phyloP scores from a whole-genome alignment of 1,140 invertebrate genomes.

The Episyrphus balteatus region DNA sequence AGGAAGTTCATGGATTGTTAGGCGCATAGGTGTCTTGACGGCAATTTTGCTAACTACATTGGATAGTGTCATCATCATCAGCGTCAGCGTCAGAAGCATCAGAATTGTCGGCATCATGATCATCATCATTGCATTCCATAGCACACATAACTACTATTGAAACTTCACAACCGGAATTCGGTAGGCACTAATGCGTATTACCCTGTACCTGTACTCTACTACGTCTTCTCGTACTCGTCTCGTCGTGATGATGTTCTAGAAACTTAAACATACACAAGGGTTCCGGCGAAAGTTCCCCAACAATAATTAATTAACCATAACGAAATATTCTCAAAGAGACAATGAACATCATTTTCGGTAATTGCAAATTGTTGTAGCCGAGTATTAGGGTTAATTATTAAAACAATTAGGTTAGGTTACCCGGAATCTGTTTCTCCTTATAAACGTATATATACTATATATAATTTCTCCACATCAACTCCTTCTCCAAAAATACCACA shows the following conservation, averaged over 20 bases:
- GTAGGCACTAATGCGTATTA: no score
- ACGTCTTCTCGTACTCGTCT: not conserved
- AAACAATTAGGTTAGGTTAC: conserved; percentile 1
- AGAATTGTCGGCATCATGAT: no score
- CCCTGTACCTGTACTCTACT: no score
- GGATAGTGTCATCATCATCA: no score
- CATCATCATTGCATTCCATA: not conserved
- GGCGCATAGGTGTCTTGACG: no score
- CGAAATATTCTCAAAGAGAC: conserved; percentile 4
- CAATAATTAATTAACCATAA: conserved; percentile 4
- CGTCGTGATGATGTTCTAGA: not conserved
- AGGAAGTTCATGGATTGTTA: no score
- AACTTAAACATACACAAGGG: not conserved
- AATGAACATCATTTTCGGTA: conserved; percentile 3
- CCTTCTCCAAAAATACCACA: no score
- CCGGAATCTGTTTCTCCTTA: no score
- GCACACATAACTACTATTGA: not conserved
- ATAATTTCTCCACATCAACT: no score
- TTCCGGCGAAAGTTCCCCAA: not conserved
- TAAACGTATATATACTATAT: no score
- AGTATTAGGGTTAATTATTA: conserved; percentile 4
- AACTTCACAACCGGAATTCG: not conserved
- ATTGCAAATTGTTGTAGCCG: conserved; percentile 2
- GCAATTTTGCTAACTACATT: no score
- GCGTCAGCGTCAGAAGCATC: no score